These are phyloP conservation scores for Gila robusta DNA, from an alignment of 2,797 vertebrate species.

Conservation along the genomic window DNA sequence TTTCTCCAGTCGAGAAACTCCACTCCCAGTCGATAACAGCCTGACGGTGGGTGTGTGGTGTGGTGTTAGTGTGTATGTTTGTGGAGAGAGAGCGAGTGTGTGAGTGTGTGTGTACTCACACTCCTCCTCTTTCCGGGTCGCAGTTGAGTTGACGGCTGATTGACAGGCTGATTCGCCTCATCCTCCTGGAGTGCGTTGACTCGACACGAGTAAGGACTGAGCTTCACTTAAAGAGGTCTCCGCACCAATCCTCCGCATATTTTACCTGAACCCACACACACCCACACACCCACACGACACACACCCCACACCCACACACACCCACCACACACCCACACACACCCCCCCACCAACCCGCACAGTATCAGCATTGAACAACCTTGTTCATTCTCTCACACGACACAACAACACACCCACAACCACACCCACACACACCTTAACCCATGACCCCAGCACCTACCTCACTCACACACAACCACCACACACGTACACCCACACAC, in stretches of 20 bases:
- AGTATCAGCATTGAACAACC: too few relatives aligned
- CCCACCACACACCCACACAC: not conserved
- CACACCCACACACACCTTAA: too few relatives aligned
- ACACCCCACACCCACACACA: too few relatives aligned
- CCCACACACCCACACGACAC: too few relatives aligned
- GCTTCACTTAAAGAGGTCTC: conserved; percentile 98
- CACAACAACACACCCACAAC: too few relatives aligned
- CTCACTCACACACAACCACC: too few relatives aligned
- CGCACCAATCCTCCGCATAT: conserved; percentile 99
- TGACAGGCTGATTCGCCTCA: conserved; percentile 96
- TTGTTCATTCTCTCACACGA: too few relatives aligned
- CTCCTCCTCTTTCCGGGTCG: conserved; percentile 97
- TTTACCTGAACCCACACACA: conserved; percentile 84
- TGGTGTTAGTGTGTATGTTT: too few relatives aligned
- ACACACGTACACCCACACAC: too few relatives aligned
- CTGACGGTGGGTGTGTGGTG: too few relatives aligned
- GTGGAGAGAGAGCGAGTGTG: not conserved
- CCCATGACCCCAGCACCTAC: too few relatives aligned
- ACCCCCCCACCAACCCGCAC: too few relatives aligned
- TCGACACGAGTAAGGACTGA: conserved; percentile 96
- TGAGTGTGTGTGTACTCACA: conserved; percentile 82
- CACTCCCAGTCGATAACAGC: conserved; percentile 21
- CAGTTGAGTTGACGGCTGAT: conserved; percentile 98
- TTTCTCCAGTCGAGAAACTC: conserved; percentile 32
- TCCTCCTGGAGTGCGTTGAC: conserved; percentile 98